Base-by-base conservation (phyloP, 2,888 invertebrate species). In the Mallateleia sp. region DNA sequence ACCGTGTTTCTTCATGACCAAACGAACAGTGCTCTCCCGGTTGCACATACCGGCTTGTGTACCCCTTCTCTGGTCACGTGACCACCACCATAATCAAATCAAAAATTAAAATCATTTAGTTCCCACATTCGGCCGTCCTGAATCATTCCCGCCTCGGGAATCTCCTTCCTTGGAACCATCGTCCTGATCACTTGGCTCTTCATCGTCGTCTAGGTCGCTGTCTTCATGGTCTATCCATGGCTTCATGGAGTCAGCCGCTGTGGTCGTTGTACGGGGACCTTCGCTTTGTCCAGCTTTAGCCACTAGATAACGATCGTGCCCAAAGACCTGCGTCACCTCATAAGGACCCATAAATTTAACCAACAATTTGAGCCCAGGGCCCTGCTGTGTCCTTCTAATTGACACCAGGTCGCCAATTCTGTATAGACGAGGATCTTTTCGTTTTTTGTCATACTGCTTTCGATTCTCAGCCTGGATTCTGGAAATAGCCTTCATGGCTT, bases 341-440 rank as follows among this genome's bases (percentile, higher is more conserved):
- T 38, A 38, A 38, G 38, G 38, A 11, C 38, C 38, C 8, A 38
- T 9, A 14, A 38, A 38, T 11, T 38, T 38, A 2, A 38, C 11
- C 38, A 38, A 14, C 38, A 38, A 38, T 11, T 38, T 38, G 2
- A 38, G 38, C 2, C 58, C 14, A 3, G 28, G 15, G 5, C 28
- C 64, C 9, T 32, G 18, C 14, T 64, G 64, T 1, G 24, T 64
- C 42, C 38, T 22, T 20, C 38, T 14, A 18, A 64, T 34, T 4
- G 22, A 34, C n/a, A 64, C 64, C 24, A 64, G 24, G 24, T 64
- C 64, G 18, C 42, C 42, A 14, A 34, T 3, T 38, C 38, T 32
- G 20, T 64, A 34, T n/a, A 34, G 14, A 9, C 38, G 42, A 20
- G 64, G 38, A 18, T 34, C 20, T 22, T 64, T 64, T 38, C 64